Conservation (phyloP, 92 coral and sea anemone species). For the Diadumene lineata region DNA sequence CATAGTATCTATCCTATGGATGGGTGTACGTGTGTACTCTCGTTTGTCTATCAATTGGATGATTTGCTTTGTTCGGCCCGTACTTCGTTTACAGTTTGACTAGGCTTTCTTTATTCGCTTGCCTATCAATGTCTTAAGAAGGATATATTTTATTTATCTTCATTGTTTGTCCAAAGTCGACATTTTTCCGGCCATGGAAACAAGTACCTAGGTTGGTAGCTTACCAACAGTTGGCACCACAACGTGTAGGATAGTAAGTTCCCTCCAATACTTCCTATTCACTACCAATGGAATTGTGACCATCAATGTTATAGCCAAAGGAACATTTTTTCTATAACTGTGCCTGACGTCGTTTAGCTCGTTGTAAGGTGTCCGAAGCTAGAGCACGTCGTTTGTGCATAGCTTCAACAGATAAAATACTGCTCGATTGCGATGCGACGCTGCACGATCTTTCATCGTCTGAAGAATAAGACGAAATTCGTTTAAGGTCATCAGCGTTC, state of each 20-base stretch:
- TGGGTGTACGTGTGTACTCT: too few relatives aligned
- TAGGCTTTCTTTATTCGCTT: too few relatives aligned
- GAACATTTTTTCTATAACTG: conserved; percentile 8
- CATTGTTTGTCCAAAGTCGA: too few relatives aligned
- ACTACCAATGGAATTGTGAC: too few relatives aligned
- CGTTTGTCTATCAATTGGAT: too few relatives aligned
- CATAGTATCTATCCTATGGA: too few relatives aligned
- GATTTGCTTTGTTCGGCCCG: too few relatives aligned
- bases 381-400: conserved; percentile 56
- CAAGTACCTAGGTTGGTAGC: background rate
- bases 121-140: too few relatives aligned
- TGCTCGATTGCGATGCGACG: conserved; percentile 18
- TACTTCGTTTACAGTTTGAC: too few relatives aligned
- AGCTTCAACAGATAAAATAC: conserved; percentile 42
- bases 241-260: background rate
- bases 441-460: conserved; percentile 32
- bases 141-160: too few relatives aligned
- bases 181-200: too few relatives aligned
- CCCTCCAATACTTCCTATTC: background rate
- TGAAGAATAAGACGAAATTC: conserved; percentile 11
- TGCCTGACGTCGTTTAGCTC: conserved; percentile 47
- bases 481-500: background rate
- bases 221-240: background rate
- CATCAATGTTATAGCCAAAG: background rate
- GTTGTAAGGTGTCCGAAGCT: conserved; percentile 47